phyloP scores from a whole-genome alignment of 1,140 invertebrate genomes.

The Stegodyphus mimosarum region DNA sequence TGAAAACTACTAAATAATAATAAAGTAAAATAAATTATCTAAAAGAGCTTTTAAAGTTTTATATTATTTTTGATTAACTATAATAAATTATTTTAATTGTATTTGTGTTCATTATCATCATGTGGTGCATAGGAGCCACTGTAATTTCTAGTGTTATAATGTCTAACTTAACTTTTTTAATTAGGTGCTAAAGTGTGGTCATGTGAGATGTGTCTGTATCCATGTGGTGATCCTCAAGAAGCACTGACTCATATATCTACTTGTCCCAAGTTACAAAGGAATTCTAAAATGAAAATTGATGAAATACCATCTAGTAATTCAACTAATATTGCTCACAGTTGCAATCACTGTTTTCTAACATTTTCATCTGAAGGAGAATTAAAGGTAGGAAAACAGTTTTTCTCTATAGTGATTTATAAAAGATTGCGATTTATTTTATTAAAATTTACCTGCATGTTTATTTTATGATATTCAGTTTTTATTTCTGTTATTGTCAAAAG shows the following conservation, averaged over 20 bases:
- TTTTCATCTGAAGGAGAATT: conserved; percentile 58
- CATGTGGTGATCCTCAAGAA: conserved; percentile 62
- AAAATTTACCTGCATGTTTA: no score
- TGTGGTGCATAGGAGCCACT: no score
- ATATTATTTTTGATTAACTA: no score
- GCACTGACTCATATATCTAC: conserved; percentile 63
- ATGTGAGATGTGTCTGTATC: conserved; percentile 64
- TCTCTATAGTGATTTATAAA: not conserved
- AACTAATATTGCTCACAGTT: conserved; percentile 49
- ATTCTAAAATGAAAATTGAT: conserved; percentile 17
- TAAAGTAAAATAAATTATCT: no score
- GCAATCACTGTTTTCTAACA: conserved; percentile 54
- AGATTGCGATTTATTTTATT: not conserved
- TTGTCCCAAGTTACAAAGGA: conserved; percentile 61
- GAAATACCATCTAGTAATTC: conserved; percentile 8
- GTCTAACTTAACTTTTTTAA: not conserved
- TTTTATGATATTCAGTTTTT: no score
- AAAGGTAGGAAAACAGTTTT: conserved; percentile 30
- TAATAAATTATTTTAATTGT: no score
- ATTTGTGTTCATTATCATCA: no score
- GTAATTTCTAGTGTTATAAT: not conserved
- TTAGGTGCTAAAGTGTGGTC: conserved; percentile 63
- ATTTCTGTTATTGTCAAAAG: no score
- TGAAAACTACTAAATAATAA: no score
- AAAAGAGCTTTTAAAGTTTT: no score